Evolutionary conservation across 2,888 invertebrate genomes (phyloP).

Genomic region (Drosophila eohydei): DNA sequence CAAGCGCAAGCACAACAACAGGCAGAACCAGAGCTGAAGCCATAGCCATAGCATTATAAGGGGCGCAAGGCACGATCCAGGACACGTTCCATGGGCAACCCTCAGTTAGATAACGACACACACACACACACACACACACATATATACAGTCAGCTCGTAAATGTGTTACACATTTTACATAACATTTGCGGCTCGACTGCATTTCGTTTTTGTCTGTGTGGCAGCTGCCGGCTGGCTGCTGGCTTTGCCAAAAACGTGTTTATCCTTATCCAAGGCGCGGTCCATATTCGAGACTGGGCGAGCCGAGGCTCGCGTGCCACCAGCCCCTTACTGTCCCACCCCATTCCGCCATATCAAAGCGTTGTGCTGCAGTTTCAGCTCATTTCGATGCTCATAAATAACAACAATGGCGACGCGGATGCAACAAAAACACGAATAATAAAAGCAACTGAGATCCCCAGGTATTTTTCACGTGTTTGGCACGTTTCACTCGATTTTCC

Average conservation of each 20-base stretch:
- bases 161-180: conserved; percentile 63
- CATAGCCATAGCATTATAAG: conserved; percentile 1
- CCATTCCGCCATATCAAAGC: conserved; percentile 22
- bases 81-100: conserved; percentile 69
- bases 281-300: conserved; percentile 18
- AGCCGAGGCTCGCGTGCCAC: conserved; percentile 59
- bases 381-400: conserved; percentile 79
- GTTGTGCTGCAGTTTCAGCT: conserved; percentile 58
- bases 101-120: conserved; percentile 64
- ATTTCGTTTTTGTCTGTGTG: conserved; percentile 19
- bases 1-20: conserved; percentile 46
- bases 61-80: conserved; percentile 47
- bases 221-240: conserved; percentile 58
- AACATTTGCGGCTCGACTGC: conserved; percentile 49
- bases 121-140: conserved; percentile 1
- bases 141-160: conserved; percentile 25
- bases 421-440: conserved; percentile 36
- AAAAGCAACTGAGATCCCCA: conserved; percentile 65
- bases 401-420: conserved; percentile 58
- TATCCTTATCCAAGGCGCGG: conserved; percentile 65
- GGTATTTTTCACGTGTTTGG: conserved; percentile 83
- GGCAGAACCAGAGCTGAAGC: background rate
- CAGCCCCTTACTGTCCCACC: conserved; percentile 32
- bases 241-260: conserved; percentile 72
- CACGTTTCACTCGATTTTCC: conserved; percentile 82